phyloP scores from a whole-genome alignment of 2,113 vertebrate genomes.

The Lepisosteus oculatus region DNA sequence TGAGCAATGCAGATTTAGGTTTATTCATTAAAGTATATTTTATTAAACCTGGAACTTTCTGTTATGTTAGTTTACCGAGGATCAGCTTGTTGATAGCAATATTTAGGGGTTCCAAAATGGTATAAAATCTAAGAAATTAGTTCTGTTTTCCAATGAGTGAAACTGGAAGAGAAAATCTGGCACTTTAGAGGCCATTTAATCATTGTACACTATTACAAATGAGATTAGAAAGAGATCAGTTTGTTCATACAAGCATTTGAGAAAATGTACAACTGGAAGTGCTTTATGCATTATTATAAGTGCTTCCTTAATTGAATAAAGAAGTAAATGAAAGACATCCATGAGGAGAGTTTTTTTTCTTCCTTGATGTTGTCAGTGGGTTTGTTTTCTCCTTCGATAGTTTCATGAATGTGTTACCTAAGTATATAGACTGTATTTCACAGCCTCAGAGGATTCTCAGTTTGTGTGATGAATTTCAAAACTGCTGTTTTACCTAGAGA shows the following conservation, averaged over 20 bases:
- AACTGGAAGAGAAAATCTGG: neutral
- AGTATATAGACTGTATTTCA: too few species aligned
- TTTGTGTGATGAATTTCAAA: too few species aligned
- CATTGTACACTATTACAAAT: neutral
- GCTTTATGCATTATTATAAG: slow-evolving; percentile 1
- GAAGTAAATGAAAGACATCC: neutral
- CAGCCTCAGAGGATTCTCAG: too few species aligned
- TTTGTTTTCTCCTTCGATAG: neutral
- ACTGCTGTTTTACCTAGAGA: too few species aligned
- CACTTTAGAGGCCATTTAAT: neutral
- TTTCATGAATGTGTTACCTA: too few species aligned
- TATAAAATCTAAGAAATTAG: too few species aligned
- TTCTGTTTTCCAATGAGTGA: too few species aligned
- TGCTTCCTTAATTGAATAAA: neutral
- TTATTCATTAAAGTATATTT: too few species aligned
- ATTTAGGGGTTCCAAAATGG: neutral
- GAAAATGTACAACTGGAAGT: neutral
- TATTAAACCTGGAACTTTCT: neutral
- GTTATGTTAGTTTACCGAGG: neutral
- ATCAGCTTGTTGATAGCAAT: neutral
- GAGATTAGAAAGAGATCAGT: neutral
- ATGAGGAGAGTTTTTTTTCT: neutral
- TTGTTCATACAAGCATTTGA: neutral
- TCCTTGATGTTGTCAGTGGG: too few species aligned
- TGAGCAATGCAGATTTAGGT: too few species aligned